Base-by-base conservation (phyloP, 1,140 invertebrate species). In the Papilio aristodemus region DNA sequence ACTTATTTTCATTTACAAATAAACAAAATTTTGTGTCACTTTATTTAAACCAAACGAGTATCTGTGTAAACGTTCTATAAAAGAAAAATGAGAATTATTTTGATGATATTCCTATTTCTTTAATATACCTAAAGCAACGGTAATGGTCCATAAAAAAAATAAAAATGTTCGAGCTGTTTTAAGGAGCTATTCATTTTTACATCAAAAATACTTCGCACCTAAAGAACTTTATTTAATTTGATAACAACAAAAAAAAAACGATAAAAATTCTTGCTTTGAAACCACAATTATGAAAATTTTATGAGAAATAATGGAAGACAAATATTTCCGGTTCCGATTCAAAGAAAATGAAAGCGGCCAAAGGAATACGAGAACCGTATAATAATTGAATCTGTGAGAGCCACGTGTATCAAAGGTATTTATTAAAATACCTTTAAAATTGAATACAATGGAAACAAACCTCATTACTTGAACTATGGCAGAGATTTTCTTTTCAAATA, bases 41-140 rank as follows among this genome's bases (percentile, higher is more conserved):
- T 50, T 50, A 50, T 50, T 50, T 22, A 50, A 50, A 50, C 27
- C n/a, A n/a, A n/a, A n/a, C n/a, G n/a, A n/a, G n/a, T n/a, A n/a
- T n/a, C n/a, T n/a, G 27, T 3, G 27, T 6, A 32, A 6, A 32
- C 27, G 6, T 3, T 32, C 2, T 32, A 13, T 13, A 39, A 39
- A 13, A 46, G 19, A 0, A 46, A 46, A 19, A 46, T 1, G 41
- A 46, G 17, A 19, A 17, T 17, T 32, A 32, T 32, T 7, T 46
- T 19, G 9, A 0, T 3, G 8, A 46, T 22, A 14, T 43, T 43
- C 14, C 0, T 19, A 17, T 17, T 43, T 8, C 14, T 17, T 32
- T n/a, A n/a, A n/a, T 41, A 41, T 0, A 14, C 5, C 14, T 11
- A 41, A 41, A 41, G n/a, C n/a, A n/a, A n/a, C n/a, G n/a, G n/a